These are phyloP conservation scores for Ceyx margarethae DNA, from an alignment of 2,113 vertebrate species.

Conservation along the genomic window DNA sequence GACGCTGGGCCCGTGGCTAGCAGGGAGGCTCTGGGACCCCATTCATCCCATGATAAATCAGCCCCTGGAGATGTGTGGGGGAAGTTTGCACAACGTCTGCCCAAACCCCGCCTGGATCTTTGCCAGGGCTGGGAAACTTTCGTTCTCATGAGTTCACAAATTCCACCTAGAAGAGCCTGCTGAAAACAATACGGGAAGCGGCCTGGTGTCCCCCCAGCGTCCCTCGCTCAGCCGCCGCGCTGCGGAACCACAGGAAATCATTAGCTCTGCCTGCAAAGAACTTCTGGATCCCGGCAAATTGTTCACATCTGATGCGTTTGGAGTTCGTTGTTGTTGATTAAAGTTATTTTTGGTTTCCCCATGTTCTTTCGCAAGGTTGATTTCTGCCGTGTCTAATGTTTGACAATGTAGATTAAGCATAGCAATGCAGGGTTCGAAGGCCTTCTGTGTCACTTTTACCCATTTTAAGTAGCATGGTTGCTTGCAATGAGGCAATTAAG, in stretches of 20 bases:
- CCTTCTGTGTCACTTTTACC: background rate
- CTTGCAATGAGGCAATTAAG: background rate
- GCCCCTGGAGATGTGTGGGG: background rate
- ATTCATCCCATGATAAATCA: background rate
- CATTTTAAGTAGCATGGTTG: background rate
- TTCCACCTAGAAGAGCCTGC: conserved; percentile 14
- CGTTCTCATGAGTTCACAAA: conserved; percentile 49
- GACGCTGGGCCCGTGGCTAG: background rate
- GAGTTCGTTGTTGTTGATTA: background rate
- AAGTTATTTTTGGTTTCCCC: background rate
- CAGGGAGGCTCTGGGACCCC: background rate
- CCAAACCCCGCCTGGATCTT: conserved; percentile 12
- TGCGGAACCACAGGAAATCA: conserved; percentile 21
- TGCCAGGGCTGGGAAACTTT: conserved; percentile 19
- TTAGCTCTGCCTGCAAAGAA: background rate
- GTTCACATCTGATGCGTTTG: background rate
- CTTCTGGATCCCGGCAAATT: background rate
- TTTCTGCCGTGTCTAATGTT: background rate
- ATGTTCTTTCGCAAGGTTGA: background rate
- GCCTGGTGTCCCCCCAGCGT: background rate
- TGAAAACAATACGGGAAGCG: background rate
- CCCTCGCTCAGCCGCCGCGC: accelerated
- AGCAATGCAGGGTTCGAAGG: background rate
- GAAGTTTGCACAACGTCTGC: conserved; percentile 36
- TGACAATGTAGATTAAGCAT: background rate